phyloP scores from a whole-genome alignment of 2,888 invertebrate genomes.

The Mayetiola destructor region DNA sequence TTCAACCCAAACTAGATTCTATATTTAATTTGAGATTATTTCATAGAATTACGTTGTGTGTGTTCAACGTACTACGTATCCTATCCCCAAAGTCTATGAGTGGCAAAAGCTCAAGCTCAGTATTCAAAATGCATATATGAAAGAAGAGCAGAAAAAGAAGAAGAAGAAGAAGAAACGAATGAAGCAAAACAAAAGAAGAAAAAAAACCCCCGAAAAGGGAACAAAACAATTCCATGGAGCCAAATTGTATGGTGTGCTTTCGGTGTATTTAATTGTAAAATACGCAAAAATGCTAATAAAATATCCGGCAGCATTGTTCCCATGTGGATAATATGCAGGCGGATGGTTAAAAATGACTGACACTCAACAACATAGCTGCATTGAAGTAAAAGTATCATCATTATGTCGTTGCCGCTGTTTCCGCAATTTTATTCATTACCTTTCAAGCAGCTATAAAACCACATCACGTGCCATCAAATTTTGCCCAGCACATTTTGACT shows the following conservation, averaged over 20 bases:
- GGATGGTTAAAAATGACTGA: constrained; percentile 8
- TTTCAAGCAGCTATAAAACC: background rate
- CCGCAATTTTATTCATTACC: constrained; percentile 1
- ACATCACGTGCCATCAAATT: constrained; percentile 2
- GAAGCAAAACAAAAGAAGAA: background rate
- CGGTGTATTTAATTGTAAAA: constrained; percentile 10
- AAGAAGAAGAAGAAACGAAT: background rate
- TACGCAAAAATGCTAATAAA: constrained; percentile 12
- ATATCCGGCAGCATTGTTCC: constrained; percentile 4
- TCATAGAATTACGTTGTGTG: too few relatives aligned
- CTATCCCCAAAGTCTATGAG: too few relatives aligned
- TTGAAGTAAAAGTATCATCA: constrained; percentile 8
- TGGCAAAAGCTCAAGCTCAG: too few relatives aligned
- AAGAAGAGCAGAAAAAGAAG: background rate
- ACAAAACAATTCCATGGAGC: background rate
- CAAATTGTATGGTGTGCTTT: background rate
- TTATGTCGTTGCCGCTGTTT: constrained; percentile 5
- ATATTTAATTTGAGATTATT: too few relatives aligned
- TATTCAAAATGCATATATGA: too few relatives aligned
- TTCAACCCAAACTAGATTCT: too few relatives aligned
- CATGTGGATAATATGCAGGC: background rate
- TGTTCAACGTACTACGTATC: too few relatives aligned
- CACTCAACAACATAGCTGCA: background rate
- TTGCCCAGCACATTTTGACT: too few relatives aligned
- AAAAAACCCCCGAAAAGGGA: background rate